Base-by-base conservation (phyloP, 2,888 invertebrate species). In the Lagria hirta region DNA sequence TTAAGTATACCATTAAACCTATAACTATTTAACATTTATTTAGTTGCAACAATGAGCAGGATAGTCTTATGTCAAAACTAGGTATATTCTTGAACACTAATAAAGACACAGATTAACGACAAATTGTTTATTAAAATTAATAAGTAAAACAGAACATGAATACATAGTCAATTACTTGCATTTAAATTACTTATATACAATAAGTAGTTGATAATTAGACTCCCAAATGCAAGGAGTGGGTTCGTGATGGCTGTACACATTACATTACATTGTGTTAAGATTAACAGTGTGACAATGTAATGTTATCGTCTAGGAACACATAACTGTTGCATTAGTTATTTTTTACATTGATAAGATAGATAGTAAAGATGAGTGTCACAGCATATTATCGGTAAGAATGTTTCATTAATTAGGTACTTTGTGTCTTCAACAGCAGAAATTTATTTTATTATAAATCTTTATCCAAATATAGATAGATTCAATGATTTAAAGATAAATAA, bases 61-160 rank as follows among this genome's bases (percentile, higher is more conserved):
- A n/a, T n/a, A n/a, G n/a, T n/a, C n/a, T n/a, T n/a, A n/a, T n/a
- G n/a, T n/a, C n/a, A n/a, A n/a, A n/a, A n/a, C n/a, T n/a, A n/a
- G n/a, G n/a, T n/a, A n/a, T n/a, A n/a, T n/a, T n/a, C n/a, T n/a
- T n/a, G n/a, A n/a, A n/a, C n/a, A n/a, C n/a, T n/a, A n/a, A 44
- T 45, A 48, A 52, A 49, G 50, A n/a, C 10, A 27, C 8, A 48
- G 30, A 37, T 63, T 67, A 71, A 71, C 71, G 71, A 70, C 70
- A 70, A 71, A 70, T 71, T 70, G 68, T 71, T 71, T 71, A 71
- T 71, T 71, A 71, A 71, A 71, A 71, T 71, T 70, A 71, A 71
- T 71, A 71, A 71, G 70, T 69, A 71, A 71, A 71, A 71, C 71
- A 73, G 72, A 73, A 72, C 69, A 69, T 70, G 68, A 69, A 69